Percentiles rank a stretch among this genome's conserved stretches.
These are phyloP conservation scores for Oncorhynchus keta DNA, from an alignment of 2,113 vertebrate species.

Conservation along the genomic window DNA sequence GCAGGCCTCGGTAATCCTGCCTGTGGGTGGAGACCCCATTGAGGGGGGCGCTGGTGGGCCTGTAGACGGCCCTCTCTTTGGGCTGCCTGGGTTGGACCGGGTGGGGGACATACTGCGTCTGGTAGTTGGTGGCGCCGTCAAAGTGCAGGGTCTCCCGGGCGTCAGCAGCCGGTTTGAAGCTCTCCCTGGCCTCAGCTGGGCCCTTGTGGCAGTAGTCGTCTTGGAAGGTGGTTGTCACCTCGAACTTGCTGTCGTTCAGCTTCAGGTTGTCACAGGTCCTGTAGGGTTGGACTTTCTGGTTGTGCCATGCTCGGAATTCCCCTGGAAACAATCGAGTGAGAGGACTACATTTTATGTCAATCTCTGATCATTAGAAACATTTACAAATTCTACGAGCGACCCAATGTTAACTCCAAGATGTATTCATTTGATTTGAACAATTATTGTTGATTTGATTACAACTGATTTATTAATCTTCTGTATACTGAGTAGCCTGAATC, in stretches of 20 bases:
- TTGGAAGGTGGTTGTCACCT: constrained; percentile 43
- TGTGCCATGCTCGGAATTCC: constrained; percentile 66
- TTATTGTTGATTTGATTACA: not conserved
- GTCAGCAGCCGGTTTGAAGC: constrained; percentile 47
- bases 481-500: not conserved
- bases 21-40: constrained; percentile 62
- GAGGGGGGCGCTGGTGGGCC: constrained; percentile 50
- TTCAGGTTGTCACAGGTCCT: constrained; percentile 38
- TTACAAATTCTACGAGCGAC: not conserved
- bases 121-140: constrained; percentile 69
- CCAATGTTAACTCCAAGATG: not conserved
- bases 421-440: not conserved
- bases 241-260: constrained; percentile 50
- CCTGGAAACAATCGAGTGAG: constrained; percentile 64
- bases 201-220: constrained; percentile 48
- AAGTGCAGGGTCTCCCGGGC: constrained; percentile 40
- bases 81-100: constrained; percentile 45
- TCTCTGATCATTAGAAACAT: not conserved
- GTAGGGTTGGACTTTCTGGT: constrained; percentile 40
- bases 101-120: constrained; percentile 59
- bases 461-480: not conserved
- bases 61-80: constrained; percentile 36
- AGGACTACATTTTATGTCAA: not conserved
- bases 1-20: constrained; percentile 46
- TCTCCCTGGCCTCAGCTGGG: constrained; percentile 23